Evolutionary conservation across 2,888 invertebrate species (phyloP), one percentile per base, ranked within the genome.

Genomic region (Drosophila kuntzei): DNA sequence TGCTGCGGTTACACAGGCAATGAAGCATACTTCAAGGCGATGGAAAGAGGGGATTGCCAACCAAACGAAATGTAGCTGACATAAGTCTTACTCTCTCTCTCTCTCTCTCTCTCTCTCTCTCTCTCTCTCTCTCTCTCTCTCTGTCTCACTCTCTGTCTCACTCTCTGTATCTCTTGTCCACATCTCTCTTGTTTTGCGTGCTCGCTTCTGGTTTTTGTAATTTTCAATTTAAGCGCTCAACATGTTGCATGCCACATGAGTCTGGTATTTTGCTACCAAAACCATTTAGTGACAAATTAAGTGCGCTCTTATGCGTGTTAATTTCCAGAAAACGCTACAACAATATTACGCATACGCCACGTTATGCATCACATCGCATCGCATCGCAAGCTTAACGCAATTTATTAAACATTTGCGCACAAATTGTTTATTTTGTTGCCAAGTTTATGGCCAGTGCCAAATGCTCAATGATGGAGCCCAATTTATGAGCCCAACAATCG

Each of bases 271-370:
- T 51, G 62, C 55, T 41, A 46, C 68, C 50, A 57, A 60, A 81
- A 82, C 63, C 82, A 86, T 82, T 81, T 87, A 78, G 81, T 85
- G 80, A 87, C 83, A 84, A 87, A 84, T 84, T 87, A 82, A 85
- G 82, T 78, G 78, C 65, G 76, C 80, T 60, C 70, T 71, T 71
- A 78, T 85, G 73, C 77, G 86, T 87, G 84, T 82, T 84, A 85
- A 84, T 84, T 87, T 84, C 68, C 61, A 41, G 34, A 18, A 72
- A 87, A 71, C 64, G 61, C 57, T 58, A 36, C 61, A 49, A 81
- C 63, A 49, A 81, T 63, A 81, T 83, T 71, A 78, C 72, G 78
- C 51, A 79, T 83, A 76, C 80, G 70, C 43, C 67, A 44, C 49
- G 81, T 80, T 37, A 39, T 41, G 41, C 39, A 39, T 18, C 25